Conservation (phyloP, 1,140 invertebrate species). For the Bombus cullumanus region DNA sequence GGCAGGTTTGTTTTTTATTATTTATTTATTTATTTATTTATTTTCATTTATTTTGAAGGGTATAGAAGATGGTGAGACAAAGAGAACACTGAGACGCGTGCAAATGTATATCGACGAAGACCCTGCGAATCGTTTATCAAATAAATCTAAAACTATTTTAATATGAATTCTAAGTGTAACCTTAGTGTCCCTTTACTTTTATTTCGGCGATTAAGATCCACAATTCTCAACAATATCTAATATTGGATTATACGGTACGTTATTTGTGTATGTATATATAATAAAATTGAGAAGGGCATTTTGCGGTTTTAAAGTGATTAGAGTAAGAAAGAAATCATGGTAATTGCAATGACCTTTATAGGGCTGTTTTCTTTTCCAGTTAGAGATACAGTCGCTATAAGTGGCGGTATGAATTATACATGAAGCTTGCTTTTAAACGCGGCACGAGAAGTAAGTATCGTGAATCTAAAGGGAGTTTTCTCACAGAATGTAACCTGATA, state of each 20-base stretch:
- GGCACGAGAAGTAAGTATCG: background rate
- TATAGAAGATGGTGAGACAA: too few relatives aligned
- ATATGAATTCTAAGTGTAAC: too few relatives aligned
- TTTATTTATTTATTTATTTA: too few relatives aligned
- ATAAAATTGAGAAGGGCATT: background rate
- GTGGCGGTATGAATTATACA: conserved; percentile 11
- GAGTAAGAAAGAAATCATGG: background rate
- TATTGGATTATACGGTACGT: background rate
- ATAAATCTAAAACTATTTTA: too few relatives aligned
- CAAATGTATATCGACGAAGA: too few relatives aligned
- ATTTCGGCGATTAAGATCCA: too few relatives aligned
- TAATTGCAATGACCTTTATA: background rate
- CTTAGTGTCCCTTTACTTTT: too few relatives aligned
- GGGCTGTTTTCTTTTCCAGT: background rate
- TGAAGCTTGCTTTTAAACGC: background rate
- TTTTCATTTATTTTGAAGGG: too few relatives aligned
- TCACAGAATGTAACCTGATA: background rate
- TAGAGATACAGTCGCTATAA: background rate
- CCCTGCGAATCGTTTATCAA: too few relatives aligned
- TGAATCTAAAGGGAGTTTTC: background rate
- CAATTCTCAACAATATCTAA: too few relatives aligned
- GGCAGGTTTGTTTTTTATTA: too few relatives aligned
- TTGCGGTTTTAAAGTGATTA: background rate
- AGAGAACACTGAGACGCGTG: too few relatives aligned
- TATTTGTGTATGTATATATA: background rate